Evolutionary conservation across 2,797 vertebrate genomes (phyloP).

Genomic region (Aphelocoma californica): DNA sequence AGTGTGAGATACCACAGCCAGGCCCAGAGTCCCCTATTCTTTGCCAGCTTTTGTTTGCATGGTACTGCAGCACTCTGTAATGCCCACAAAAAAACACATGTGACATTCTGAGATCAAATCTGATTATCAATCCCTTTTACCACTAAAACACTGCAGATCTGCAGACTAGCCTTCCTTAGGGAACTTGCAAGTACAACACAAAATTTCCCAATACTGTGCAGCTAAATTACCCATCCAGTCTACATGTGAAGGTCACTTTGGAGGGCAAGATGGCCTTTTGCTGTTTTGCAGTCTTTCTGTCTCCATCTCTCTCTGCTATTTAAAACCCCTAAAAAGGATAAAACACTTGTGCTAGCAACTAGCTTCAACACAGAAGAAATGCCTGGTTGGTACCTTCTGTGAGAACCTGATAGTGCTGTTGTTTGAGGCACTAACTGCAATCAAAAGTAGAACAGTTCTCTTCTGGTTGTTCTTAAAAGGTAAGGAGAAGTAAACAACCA

Average conservation of each 20-base stretch:
- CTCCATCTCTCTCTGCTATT: not conserved
- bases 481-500: not conserved
- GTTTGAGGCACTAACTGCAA: not conserved
- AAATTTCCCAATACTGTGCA: not conserved
- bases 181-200: not conserved
- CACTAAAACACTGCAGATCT: not conserved
- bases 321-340: not conserved
- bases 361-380: not conserved
- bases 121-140: not conserved
- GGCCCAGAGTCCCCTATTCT: not conserved
- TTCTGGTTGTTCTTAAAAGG: not conserved
- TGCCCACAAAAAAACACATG: fast-evolving
- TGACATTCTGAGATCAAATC: not conserved
- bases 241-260: not conserved
- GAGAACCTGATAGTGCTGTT: not conserved
- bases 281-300: not conserved
- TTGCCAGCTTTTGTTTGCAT: not conserved
- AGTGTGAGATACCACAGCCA: not conserved
- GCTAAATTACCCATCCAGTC: not conserved
- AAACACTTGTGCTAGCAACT: not conserved
- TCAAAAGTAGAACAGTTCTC: not conserved
- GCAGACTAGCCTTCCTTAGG: not conserved
- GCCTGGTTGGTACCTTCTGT: not conserved
- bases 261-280: not conserved
- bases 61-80: not conserved